phyloP scores from a whole-genome alignment of 2,888 invertebrate genomes.

The Apomyelois bistriatella region DNA sequence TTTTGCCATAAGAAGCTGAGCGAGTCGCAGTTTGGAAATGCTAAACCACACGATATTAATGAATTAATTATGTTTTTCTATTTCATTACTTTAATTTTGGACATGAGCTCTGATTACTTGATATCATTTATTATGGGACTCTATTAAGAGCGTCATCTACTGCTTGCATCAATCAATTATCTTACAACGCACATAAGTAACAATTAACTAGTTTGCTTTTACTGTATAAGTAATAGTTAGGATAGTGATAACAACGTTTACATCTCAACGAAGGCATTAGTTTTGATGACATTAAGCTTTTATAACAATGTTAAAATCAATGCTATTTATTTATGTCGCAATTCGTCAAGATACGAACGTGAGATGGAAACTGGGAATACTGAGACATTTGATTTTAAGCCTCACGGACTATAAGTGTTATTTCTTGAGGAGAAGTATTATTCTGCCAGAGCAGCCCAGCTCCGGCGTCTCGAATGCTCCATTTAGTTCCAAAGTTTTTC shows the following conservation, averaged over 20 bases:
- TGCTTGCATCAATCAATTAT: conserved; percentile 11
- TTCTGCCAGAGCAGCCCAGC: conserved; percentile 75
- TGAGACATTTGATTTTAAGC: conserved; percentile 79
- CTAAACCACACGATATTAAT: no score
- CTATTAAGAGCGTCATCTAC: not conserved
- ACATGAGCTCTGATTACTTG: not conserved
- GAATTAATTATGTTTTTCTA: no score
- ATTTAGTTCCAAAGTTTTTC: conserved; percentile 81
- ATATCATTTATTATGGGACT: not conserved
- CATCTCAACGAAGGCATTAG: not conserved
- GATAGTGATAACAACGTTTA: not conserved
- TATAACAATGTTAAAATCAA: conserved; percentile 30
- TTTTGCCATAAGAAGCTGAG: no score
- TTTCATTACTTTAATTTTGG: not conserved
- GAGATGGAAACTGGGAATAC: conserved; percentile 58
- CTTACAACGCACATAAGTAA: conserved; percentile 6
- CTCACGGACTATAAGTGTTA: conserved; percentile 79
- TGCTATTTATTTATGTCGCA: conserved; percentile 52
- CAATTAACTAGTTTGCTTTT: not conserved
- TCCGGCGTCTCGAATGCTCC: conserved; percentile 78
- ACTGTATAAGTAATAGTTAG: no score
- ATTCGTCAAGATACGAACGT: conserved; percentile 53
- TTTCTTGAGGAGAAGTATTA: conserved; percentile 78
- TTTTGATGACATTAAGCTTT: conserved; percentile 18
- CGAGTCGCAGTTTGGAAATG: no score